Evolutionary conservation across 2,888 invertebrate genomes (phyloP).

Genomic region (Yponomeuta evonymella): DNA sequence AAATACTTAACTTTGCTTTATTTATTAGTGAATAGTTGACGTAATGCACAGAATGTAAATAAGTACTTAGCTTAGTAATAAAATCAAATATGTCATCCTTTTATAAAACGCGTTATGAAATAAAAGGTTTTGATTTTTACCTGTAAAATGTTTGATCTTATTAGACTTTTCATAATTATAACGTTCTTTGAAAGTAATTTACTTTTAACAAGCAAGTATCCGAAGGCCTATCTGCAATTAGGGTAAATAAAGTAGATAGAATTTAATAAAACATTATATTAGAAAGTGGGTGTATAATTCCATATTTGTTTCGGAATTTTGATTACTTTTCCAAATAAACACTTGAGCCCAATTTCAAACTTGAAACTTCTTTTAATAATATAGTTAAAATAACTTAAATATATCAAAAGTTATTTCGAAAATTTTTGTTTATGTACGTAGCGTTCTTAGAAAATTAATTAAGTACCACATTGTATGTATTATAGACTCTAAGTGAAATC

Average conservation of each 20-base stretch:
- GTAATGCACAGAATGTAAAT: too few relatives aligned
- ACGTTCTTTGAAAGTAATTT: too few relatives aligned
- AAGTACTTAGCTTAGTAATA: too few relatives aligned
- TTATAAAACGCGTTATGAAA: too few relatives aligned
- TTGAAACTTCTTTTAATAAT: slow-evolving; percentile 21
- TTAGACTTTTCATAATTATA: too few relatives aligned
- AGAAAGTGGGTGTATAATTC: not conserved
- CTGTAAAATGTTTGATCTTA: too few relatives aligned
- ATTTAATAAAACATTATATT: slow-evolving; percentile 16
- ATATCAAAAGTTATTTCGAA: not conserved
- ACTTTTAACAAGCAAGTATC: slow-evolving; percentile 45
- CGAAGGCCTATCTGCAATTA: slow-evolving; percentile 44
- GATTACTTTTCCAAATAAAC: slow-evolving; percentile 38
- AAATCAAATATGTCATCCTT: too few relatives aligned
- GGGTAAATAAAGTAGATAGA: slow-evolving; percentile 13
- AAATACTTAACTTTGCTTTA: too few relatives aligned
- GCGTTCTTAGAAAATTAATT: not conserved
- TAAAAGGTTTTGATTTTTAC: too few relatives aligned
- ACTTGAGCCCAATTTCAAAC: slow-evolving; percentile 65
- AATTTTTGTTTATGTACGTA: not conserved
- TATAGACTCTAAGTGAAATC: not conserved
- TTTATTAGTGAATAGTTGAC: too few relatives aligned
- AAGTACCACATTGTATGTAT: not conserved
- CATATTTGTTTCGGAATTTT: slow-evolving; percentile 19
- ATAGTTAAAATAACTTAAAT: not conserved